Conservation (phyloP, 2,888 invertebrate genomes). For the Polymixis lichenea region DNA sequence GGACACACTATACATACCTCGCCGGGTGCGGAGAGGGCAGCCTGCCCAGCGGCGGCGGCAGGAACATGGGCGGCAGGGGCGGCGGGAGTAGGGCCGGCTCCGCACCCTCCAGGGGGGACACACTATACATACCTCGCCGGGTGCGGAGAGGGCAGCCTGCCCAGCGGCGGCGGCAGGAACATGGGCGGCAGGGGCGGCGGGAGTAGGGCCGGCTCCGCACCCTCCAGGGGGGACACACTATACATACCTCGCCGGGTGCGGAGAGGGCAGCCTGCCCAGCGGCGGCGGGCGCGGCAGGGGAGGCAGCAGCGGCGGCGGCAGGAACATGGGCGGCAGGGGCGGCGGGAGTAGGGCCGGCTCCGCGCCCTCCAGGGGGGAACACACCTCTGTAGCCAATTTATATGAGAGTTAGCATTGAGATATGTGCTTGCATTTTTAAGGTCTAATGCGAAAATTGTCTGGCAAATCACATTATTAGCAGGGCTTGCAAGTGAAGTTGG, state of each 20-base stretch:
- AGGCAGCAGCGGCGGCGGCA: conserved; percentile 84
- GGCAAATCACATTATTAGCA: neutral
- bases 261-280: conserved; percentile 27
- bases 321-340: conserved; percentile 84
- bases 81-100: conserved; percentile 62
- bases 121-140: no score
- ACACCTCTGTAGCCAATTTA: conserved; percentile 83
- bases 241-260: conserved; percentile 85
- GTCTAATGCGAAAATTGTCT: neutral
- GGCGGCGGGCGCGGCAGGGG: conserved; percentile 82
- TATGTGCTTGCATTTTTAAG: neutral
- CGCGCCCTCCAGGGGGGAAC: conserved; percentile 87
- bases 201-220: no score
- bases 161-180: conserved; percentile 84
- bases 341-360: conserved; percentile 78
- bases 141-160: no score
- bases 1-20: conserved; percentile 70
- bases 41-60: conserved; percentile 90
- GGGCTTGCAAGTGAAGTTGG: neutral
- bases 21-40: conserved; percentile 91
- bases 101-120: no score
- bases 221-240: neutral
- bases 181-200: conserved; percentile 89
- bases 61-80: conserved; percentile 84
- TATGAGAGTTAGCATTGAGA: neutral